Conservation (phyloP, 2,797 vertebrate genomes). For the Xenopus petersii region DNA sequence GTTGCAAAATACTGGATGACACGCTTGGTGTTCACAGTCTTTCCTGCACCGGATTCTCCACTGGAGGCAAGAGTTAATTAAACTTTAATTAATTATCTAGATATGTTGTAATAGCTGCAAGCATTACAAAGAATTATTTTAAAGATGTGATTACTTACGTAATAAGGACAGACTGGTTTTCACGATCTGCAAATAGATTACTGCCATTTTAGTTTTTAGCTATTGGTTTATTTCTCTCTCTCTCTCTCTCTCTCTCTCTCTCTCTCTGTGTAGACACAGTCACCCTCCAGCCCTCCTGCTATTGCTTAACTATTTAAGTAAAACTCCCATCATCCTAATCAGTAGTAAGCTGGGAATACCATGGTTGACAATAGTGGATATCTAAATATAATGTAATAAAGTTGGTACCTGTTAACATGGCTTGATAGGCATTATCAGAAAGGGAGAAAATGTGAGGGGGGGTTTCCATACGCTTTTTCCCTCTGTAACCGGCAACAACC, state of each 20-base stretch:
- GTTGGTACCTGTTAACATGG: conserved; percentile 43
- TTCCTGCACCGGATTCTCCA: conserved; percentile 34
- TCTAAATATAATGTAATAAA: neutral
- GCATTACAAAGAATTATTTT: neutral
- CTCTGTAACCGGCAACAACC: conserved; percentile 34
- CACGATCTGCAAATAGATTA: conserved; percentile 58
- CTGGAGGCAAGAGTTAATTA: neutral
- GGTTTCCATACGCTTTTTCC: conserved; percentile 34
- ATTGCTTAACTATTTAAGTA: too few species aligned
- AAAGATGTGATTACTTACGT: conserved; percentile 53
- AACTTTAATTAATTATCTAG: neutral
- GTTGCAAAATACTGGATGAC: conserved; percentile 41
- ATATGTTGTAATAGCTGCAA: neutral
- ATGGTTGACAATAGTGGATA: too few species aligned
- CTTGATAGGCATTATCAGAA: conserved; percentile 41
- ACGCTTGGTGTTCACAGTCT: conserved; percentile 35
- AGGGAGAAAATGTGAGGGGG: conserved; percentile 38
- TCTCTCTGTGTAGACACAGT: too few species aligned
- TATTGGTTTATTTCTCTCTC: too few species aligned
- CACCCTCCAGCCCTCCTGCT: too few species aligned
- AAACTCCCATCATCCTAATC: too few species aligned
- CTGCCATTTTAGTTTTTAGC: conserved; percentile 19
- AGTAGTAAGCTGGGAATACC: too few species aligned
- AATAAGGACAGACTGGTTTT: conserved; percentile 63
- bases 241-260: too few species aligned